Conservation (phyloP, 2,888 invertebrate species). For the Ennomos erosarius region DNA sequence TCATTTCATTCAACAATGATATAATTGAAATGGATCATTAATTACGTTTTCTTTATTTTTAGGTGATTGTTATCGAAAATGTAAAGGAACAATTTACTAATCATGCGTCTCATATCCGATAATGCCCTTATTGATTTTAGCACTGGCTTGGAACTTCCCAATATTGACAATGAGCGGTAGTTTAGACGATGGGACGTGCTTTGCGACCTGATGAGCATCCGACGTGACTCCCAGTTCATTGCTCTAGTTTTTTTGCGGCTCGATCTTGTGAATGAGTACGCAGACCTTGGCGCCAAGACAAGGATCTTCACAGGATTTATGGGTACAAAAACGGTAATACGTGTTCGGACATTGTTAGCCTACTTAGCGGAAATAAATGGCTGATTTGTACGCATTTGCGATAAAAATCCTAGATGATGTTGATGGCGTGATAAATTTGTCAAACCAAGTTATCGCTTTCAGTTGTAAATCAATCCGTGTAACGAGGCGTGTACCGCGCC, state of each 20-base stretch:
- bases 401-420: conserved; percentile 47
- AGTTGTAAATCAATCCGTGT: conserved; percentile 63
- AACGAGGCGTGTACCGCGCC: conserved; percentile 56
- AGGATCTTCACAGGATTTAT: conserved; percentile 72
- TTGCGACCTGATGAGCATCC: conserved; percentile 72
- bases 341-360: conserved; percentile 46
- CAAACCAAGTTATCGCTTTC: conserved; percentile 54
- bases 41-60: background rate
- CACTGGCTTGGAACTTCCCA: conserved; percentile 74
- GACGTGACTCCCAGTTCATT: conserved; percentile 82
- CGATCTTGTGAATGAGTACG: conserved; percentile 80
- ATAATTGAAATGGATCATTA: too few species aligned
- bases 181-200: conserved; percentile 81
- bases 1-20: too few species aligned
- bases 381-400: conserved; percentile 40
- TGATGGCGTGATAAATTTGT: conserved; percentile 45
- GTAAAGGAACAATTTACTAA: conserved; percentile 54
- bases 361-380: conserved; percentile 42
- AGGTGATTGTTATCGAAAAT: conserved; percentile 63
- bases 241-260: conserved; percentile 82
- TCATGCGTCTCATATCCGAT: conserved; percentile 73
- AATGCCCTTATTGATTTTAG: conserved; percentile 79
- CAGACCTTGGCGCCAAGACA: conserved; percentile 71
- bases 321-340: conserved; percentile 59
- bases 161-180: conserved; percentile 84